A percentile compares a stretch with the other conserved stretches of the same genome.
These are phyloP conservation scores for Spondyliosoma cantharus DNA, from an alignment of 2,797 vertebrate genomes.

Conservation along the genomic window DNA sequence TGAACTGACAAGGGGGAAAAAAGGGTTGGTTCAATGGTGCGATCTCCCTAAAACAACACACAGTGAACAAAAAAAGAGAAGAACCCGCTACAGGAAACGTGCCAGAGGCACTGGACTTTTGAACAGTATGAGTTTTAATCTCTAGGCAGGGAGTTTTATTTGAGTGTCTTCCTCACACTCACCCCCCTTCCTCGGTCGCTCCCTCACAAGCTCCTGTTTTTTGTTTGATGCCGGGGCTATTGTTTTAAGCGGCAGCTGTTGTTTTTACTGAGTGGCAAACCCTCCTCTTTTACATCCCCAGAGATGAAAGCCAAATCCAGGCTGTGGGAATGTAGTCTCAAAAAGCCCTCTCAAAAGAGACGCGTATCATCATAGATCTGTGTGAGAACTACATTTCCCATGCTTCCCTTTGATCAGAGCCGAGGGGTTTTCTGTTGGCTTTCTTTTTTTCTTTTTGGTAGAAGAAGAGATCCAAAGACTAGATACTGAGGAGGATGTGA, in stretches of 20 bases:
- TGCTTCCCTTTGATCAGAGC: constrained; percentile 78
- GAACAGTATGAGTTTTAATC: constrained; percentile 65
- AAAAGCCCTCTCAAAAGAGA: constrained; percentile 74
- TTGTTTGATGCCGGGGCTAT: constrained; percentile 79
- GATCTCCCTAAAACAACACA: constrained; percentile 28
- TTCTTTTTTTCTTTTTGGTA: constrained; percentile 19
- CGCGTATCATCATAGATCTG: constrained; percentile 74
- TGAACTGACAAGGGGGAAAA: constrained; percentile 27
- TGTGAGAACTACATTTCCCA: constrained; percentile 82
- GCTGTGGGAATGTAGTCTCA: constrained; percentile 76
- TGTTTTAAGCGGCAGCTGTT: constrained; percentile 87
- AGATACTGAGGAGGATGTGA: constrained; percentile 56
- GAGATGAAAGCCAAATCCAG: constrained; percentile 83
- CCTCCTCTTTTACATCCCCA: constrained; percentile 73
- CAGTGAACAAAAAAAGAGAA: constrained; percentile 31
- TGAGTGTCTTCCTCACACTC: constrained; percentile 61
- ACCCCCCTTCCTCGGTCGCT: constrained; percentile 25
- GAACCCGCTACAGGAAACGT: constrained; percentile 53
- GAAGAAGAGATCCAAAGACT: constrained; percentile 46
- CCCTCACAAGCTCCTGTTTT: constrained; percentile 48
- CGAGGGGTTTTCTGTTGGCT: constrained; percentile 50
- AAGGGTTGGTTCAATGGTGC: constrained; percentile 31
- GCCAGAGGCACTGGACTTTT: constrained; percentile 61
- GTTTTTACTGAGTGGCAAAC: constrained; percentile 80
- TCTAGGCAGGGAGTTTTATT: constrained; percentile 68